Evolutionary conservation across 1,140 invertebrate species (phyloP).

Genomic region (Scaptomyza hsui): DNA sequence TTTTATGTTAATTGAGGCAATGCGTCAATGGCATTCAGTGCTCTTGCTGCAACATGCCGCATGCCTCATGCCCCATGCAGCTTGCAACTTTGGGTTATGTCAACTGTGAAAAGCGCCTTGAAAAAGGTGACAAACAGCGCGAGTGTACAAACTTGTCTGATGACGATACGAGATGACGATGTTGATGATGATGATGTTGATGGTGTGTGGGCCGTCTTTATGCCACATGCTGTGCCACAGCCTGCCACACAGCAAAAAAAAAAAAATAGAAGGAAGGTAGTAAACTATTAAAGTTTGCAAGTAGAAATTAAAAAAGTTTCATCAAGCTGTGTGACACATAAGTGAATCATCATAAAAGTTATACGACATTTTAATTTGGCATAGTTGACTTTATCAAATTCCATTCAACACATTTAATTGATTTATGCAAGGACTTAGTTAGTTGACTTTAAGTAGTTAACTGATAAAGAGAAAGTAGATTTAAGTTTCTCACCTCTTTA

Average conservation of each 20-base stretch:
- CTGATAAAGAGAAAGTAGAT: too few species aligned
- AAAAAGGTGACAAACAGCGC: conserved; percentile 47
- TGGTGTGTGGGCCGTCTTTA: conserved; percentile 22
- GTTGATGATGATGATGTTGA: background rate
- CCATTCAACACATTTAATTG: background rate
- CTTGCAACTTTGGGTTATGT: conserved; percentile 60
- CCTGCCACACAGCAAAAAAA: conserved; percentile 1
- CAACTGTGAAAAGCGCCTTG: conserved; percentile 67
- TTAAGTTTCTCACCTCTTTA: too few species aligned
- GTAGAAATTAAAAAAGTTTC: conserved; percentile 36
- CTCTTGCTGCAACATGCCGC: conserved; percentile 8
- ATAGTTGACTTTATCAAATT: conserved; percentile 3
- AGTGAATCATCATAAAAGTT: conserved; percentile 23
- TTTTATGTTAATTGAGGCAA: conserved; percentile 79
- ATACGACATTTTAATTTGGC: conserved; percentile 7
- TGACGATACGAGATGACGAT: background rate
- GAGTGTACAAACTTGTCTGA: background rate
- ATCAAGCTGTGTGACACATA: conserved; percentile 12
- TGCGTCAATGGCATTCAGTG: conserved; percentile 68
- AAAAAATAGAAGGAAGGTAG: too few species aligned
- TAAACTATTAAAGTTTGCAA: conserved; percentile 34
- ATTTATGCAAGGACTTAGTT: background rate
- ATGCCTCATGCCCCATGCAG: background rate
- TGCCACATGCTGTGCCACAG: conserved; percentile 2
- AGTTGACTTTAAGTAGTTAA: too few species aligned